A percentile compares a stretch with the other conserved stretches of the same genome.
Evolutionary conservation across 1,140 invertebrate species (phyloP).

Genomic region (Leptonema lineaticorne): DNA sequence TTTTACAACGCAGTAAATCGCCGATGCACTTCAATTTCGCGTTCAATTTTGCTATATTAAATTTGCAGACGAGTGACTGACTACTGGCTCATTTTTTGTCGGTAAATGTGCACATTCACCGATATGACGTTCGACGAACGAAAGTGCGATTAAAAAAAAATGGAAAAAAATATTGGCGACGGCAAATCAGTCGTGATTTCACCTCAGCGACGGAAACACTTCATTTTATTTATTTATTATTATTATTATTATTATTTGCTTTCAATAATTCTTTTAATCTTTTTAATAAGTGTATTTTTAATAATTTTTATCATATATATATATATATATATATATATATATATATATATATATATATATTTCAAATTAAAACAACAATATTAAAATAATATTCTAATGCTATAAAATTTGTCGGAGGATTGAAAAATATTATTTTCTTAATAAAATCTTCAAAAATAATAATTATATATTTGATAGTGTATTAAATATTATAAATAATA

Average conservation of each 20-base stretch:
- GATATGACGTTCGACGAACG: too few relatives aligned
- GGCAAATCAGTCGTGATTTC: constrained; percentile 37
- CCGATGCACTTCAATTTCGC: not conserved
- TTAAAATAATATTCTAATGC: too few relatives aligned
- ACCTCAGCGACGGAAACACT: constrained; percentile 25
- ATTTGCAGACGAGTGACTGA: constrained; percentile 13
- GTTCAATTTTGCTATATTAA: constrained; percentile 1
- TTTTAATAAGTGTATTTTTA: not conserved
- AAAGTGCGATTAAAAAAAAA: constrained; percentile 7
- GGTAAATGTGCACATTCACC: too few relatives aligned
- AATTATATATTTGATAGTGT: too few relatives aligned
- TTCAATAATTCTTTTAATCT: not conserved
- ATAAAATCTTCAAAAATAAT: too few relatives aligned
- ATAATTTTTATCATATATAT: not conserved
- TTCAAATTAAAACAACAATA: too few relatives aligned
- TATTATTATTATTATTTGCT: not conserved
- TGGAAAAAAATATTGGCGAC: constrained; percentile 33
- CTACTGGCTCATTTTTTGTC: too few relatives aligned
- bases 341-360: not conserved
- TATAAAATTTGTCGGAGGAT: too few relatives aligned
- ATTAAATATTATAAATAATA: too few relatives aligned
- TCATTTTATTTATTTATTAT: not conserved
- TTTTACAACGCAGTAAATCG: not conserved
- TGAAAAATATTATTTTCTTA: too few relatives aligned
- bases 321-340: not conserved